Percentiles rank a stretch among this genome's conserved stretches.
Conservation (phyloP, 1,140 invertebrate species). For the Zaprionus camerounensis region DNA sequence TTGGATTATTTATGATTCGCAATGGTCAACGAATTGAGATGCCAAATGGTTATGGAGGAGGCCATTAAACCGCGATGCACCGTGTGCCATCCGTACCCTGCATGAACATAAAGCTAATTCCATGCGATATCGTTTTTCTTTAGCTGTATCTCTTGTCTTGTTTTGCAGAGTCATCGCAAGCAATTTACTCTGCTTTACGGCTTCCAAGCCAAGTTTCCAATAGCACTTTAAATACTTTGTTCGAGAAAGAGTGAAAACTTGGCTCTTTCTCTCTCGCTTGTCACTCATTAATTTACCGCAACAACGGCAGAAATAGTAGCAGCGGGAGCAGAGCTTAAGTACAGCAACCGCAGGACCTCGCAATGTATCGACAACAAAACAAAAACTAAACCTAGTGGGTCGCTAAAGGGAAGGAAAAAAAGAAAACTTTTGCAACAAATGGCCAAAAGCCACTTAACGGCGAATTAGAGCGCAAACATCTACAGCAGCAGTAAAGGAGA, state of each 20-base stretch:
- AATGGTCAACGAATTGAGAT: constrained; percentile 74
- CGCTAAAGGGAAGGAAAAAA: background rate
- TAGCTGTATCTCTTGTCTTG: background rate
- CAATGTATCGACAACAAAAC: constrained; percentile 57
- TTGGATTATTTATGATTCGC: constrained; percentile 73
- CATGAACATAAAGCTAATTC: background rate
- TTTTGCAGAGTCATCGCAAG: background rate
- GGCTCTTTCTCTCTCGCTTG: background rate
- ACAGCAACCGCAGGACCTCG: constrained; percentile 22
- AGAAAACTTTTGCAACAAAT: constrained; percentile 74
- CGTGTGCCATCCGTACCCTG: background rate
- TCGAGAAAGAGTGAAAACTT: constrained; percentile 9
- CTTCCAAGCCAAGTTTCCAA: constrained; percentile 6
- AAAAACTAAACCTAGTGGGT: constrained; percentile 24
- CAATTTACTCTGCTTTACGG: constrained; percentile 20
- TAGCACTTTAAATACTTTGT: constrained; percentile 33
- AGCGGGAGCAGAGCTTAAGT: constrained; percentile 4
- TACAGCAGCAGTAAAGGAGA: constrained; percentile 46
- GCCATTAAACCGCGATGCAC: background rate
- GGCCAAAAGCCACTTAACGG: constrained; percentile 80
- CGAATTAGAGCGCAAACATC: constrained; percentile 73
- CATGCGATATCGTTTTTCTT: background rate
- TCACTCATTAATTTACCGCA: constrained; percentile 61
- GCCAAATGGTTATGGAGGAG: constrained; percentile 48
- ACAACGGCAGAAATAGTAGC: constrained; percentile 30